Base-by-base conservation (phyloP, 2,888 invertebrate species). In the Chirona hameri region DNA sequence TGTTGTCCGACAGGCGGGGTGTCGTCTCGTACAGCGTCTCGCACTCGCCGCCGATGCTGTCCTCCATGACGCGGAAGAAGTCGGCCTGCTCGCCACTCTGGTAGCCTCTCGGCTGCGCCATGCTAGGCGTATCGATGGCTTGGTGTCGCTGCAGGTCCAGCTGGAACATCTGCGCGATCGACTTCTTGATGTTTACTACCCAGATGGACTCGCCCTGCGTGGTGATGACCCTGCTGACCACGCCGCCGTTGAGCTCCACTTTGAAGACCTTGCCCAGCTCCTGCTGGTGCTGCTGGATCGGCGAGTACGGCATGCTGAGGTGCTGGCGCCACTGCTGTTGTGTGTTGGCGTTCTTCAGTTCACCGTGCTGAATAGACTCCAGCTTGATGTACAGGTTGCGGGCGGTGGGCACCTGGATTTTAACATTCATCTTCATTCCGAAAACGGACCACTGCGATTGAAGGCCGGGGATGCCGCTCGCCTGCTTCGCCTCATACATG, bases 141-240 rank as follows among this genome's bases (percentile, higher is more conserved):
- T 60, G 29, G 2, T 82, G 79, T 57, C 85, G 86, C 31, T 87
- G 86, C 46, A 88, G 83, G 83, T 88, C 86, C 24, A 88, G 83
- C 83, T 87, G 86, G 52, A 88, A 81, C 65, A 88, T 81, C 65
- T 86, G 85, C 46, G 87, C 86, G 69, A 88, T 83, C 82, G 87
- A 87, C 83, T 87, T 87, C 86, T 89, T 89, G 84, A 89, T 86
- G 86, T 89, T 88, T 82, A 88, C 85, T n/a, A 88, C 87, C 86
- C 87, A 88, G 24, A 85, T 84, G 1, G 88, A 87, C 31, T 89
- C 88, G 72, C 86, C 86, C 4, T 83, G 82, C 7, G 85, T 85
- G 12, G 82, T 82, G 27, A 27, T 52, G 65, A 83, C 48, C 31
- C 14, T 52, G 18, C 79, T 69, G 48, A 83, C 79, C 55, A 79